Evolutionary conservation across 2,113 vertebrate species (phyloP).

Genomic region (Anoplopoma fimbria): DNA sequence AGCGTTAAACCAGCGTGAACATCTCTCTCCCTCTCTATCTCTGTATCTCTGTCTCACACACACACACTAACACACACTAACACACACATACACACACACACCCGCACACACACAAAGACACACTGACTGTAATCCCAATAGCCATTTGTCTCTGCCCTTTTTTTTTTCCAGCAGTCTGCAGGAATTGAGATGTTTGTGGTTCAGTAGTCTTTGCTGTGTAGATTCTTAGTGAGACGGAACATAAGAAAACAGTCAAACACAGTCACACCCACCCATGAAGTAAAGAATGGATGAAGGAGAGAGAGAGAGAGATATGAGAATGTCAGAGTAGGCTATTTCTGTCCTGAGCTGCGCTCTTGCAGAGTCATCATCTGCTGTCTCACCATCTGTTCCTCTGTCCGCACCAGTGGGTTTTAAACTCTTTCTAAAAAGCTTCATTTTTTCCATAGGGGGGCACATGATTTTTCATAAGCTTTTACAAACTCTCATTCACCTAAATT

Average conservation of each 20-base stretch:
- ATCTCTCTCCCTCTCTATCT: not conserved
- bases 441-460: not conserved
- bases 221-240: slow-evolving; percentile 40
- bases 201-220: slow-evolving; percentile 35
- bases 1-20: not conserved
- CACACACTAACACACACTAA: not conserved
- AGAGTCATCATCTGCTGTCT: slow-evolving; percentile 70
- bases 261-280: slow-evolving; percentile 15
- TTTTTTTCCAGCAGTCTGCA: slow-evolving; percentile 25
- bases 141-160: not conserved
- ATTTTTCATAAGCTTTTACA: not conserved
- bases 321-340: slow-evolving; percentile 56
- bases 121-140: not conserved
- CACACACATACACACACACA: not conserved
- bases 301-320: slow-evolving; percentile 33
- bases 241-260: not conserved
- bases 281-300: slow-evolving; percentile 25
- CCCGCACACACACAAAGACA: not conserved
- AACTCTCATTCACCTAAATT: slow-evolving; percentile 2
- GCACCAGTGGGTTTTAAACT: slow-evolving; percentile 58
- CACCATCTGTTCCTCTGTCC: slow-evolving; percentile 65
- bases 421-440: slow-evolving; percentile 30
- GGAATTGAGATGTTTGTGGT: slow-evolving; percentile 55
- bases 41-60: not conserved
- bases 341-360: slow-evolving; percentile 58